A percentile compares a stretch with the other conserved stretches of the same genome.
Evolutionary conservation across 1,140 invertebrate species (phyloP).

Genomic region (Physella acuta): DNA sequence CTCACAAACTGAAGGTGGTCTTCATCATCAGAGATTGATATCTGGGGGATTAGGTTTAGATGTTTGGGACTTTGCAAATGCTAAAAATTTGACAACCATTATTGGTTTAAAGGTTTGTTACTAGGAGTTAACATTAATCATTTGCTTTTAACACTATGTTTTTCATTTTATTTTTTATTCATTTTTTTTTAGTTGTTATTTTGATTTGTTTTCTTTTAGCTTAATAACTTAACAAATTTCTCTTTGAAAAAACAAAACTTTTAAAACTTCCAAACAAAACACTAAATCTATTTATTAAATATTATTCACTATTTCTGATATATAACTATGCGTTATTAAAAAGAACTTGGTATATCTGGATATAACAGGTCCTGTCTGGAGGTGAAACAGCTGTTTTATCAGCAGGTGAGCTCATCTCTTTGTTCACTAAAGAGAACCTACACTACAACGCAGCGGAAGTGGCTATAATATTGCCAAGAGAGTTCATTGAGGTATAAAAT

Average conservation of each 20-base stretch:
- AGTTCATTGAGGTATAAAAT: constrained; percentile 5
- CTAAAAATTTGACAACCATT: neutral
- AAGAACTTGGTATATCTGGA: neutral
- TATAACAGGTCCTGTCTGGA: neutral
- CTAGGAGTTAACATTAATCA: neutral
- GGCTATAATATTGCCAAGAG: constrained; percentile 22
- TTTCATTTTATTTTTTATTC: neutral
- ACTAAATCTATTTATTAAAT: constrained; percentile 13
- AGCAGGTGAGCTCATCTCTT: constrained; percentile 3
- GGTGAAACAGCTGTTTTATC: neutral
- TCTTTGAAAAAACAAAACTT: neutral
- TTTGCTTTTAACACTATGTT: neutral
- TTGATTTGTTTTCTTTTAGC: neutral
- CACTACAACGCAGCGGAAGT: constrained; percentile 18
- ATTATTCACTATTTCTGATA: neutral
- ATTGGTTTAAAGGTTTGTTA: neutral
- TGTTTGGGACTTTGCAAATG: neutral
- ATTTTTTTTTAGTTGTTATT: neutral
- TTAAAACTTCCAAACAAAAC: neutral
- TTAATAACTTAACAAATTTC: no score
- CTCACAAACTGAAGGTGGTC: neutral
- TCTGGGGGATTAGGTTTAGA: neutral
- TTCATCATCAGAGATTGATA: neutral
- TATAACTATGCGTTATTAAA: neutral
- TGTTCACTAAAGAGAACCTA: neutral